Base-by-base conservation (phyloP, 2,113 vertebrate genomes). In the Ameiurus melas region DNA sequence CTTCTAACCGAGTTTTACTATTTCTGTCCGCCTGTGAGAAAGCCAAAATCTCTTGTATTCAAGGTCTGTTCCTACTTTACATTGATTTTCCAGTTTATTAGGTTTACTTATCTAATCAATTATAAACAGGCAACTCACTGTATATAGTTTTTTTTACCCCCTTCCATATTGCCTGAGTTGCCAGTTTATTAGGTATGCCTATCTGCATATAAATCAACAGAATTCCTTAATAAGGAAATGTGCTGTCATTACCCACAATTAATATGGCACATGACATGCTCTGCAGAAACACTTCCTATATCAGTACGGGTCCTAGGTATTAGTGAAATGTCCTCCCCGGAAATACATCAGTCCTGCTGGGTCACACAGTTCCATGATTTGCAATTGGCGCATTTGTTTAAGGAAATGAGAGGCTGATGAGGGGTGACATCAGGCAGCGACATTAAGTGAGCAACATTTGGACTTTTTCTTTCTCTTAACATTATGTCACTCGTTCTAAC, bases 331-430 rank as follows among this genome's bases (percentile, higher is more conserved):
- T 55, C 33, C 62, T 82, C 51, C 10, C 64, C 84, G 70, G 43
- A 77, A 62, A 75, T 43, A 19, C 57, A 51, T 73, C 55, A 53
- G 57, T 51, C 57, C 64, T 53, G 47, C 43, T 25, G 86, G 57
- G 62, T 30, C 58, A 43, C 55, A 30, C 53, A 58, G 87, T 75
- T 89, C 62, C 47, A 68, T 47, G 51, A 80, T 80, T 89, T 85
- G 75, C 83, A 85, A 85, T 88, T 6, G 58, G 47, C 62, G 33
- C 58, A 88, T 88, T 88, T 88, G 87, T 88, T 88, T 88, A 87
- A 62, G 89, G 73, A 87, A 90, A 90, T 85, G 64, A 87, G 79
- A 82, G 33, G 82, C 81, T 71, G 53, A 85, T 79, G 62, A 85
- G 83, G 57, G 64, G 87, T 84, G 43, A 75, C 51, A 47, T 88